Evolutionary conservation across 2,113 vertebrate species (phyloP).

Genomic region (Clinocottus analis): DNA sequence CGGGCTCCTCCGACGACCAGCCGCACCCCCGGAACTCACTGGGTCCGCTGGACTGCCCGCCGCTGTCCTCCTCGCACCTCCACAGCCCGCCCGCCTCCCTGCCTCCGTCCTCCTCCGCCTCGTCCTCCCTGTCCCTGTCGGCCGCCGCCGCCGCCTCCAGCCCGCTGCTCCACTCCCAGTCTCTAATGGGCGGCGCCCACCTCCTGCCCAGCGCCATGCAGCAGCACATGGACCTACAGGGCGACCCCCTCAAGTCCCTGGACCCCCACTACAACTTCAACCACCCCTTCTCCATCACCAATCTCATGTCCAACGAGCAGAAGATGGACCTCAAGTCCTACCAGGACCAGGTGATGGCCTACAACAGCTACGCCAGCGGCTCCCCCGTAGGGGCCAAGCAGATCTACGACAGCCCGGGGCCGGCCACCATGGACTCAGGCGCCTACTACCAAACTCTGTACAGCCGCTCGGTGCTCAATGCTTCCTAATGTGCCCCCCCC

Average conservation of each 20-base stretch:
- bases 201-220: constrained; percentile 84
- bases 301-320: constrained; percentile 92
- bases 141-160: constrained; percentile 74
- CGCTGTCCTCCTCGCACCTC: constrained; percentile 67
- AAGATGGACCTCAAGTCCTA: constrained; percentile 89
- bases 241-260: constrained; percentile 88
- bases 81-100: constrained; percentile 77
- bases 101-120: constrained; percentile 71
- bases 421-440: constrained; percentile 84
- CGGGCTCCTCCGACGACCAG: constrained; percentile 83
- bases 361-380: constrained; percentile 80
- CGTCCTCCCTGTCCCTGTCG: constrained; percentile 71
- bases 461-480: constrained; percentile 90
- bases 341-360: constrained; percentile 88
- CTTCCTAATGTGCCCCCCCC: constrained; percentile 81
- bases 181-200: constrained; percentile 73
- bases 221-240: constrained; percentile 89
- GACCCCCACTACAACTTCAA: constrained; percentile 94
- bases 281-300: constrained; percentile 94
- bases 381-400: constrained; percentile 82
- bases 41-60: constrained; percentile 80
- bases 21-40: constrained; percentile 71
- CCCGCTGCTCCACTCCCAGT: constrained; percentile 81
- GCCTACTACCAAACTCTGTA: constrained; percentile 92
- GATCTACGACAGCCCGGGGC: constrained; percentile 83